Conservation (phyloP, 2,888 invertebrate genomes). For the Acronicta aceris region DNA sequence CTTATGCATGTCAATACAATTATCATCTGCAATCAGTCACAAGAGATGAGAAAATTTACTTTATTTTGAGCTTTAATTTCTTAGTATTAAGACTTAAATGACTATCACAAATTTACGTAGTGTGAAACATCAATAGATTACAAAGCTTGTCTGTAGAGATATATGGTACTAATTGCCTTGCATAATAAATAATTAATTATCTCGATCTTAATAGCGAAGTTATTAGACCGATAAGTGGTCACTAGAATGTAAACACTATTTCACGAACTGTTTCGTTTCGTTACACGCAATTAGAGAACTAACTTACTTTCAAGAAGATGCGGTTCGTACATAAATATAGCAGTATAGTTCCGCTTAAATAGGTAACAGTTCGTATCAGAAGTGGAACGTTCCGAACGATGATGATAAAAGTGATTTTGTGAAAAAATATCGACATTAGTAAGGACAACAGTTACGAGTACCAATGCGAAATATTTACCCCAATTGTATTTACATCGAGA, state of each 20-base stretch:
- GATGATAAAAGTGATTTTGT: no score
- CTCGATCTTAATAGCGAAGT: conserved; percentile 14
- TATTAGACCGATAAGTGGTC: conserved; percentile 33
- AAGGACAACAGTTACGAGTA: no score
- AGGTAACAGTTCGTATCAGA: no score
- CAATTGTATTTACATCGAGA: no score
- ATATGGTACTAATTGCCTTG: conserved; percentile 15
- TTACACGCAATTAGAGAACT: conserved; percentile 28
- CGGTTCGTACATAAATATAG: no score
- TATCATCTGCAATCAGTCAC: conserved; percentile 24
- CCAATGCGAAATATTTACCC: no score
- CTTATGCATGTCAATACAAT: conserved; percentile 21
- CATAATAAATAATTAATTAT: background rate
- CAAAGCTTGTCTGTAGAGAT: rapidly evolving
- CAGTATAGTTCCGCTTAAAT: no score
- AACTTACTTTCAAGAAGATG: background rate
- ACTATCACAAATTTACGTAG: background rate
- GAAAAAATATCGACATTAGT: no score
- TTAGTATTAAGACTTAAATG: background rate
- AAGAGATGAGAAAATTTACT: background rate
- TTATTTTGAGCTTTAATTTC: conserved; percentile 8
- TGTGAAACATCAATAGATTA: background rate
- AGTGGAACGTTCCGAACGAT: no score
- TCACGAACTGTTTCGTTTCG: conserved; percentile 19
- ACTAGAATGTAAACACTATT: conserved; percentile 24